Evolutionary conservation across 2,113 vertebrate genomes (phyloP).

Genomic region (Xenopus laevis): DNA sequence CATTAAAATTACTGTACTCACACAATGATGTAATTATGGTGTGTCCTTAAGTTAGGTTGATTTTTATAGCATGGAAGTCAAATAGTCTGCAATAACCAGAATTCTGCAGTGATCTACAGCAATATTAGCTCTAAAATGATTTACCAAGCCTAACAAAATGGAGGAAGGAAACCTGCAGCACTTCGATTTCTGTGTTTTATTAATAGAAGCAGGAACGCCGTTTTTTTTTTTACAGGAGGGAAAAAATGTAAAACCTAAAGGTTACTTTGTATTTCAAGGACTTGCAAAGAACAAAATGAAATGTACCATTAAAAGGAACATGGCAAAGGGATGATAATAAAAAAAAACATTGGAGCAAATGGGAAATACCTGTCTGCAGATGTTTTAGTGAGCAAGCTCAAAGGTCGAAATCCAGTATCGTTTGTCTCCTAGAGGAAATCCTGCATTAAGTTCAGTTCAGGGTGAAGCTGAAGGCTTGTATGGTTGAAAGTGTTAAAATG

Average conservation of each 20-base stretch:
- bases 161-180: constrained; percentile 23
- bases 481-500: constrained; percentile 40
- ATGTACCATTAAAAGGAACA: constrained; percentile 23
- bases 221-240: constrained; percentile 9
- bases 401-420: constrained; percentile 30
- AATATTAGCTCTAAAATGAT: constrained; percentile 24
- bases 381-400: constrained; percentile 30
- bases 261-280: constrained; percentile 9
- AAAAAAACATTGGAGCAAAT: constrained; percentile 14
- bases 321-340: constrained; percentile 24
- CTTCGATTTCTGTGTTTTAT: constrained; percentile 29
- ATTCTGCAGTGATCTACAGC: constrained; percentile 22
- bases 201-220: neutral
- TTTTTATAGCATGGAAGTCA: constrained; percentile 32
- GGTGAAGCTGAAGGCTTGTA: constrained; percentile 35
- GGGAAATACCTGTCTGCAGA: constrained; percentile 19
- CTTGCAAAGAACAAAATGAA: constrained; percentile 5
- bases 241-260: constrained; percentile 19
- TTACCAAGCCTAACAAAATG: constrained; percentile 22
- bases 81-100: constrained; percentile 21
- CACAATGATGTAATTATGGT: constrained; percentile 26
- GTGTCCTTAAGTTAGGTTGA: constrained; percentile 17
- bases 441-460: constrained; percentile 26
- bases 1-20: constrained; percentile 4
- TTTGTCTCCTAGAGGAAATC: constrained; percentile 41